Percentiles rank a stretch among this genome's conserved stretches.
phyloP scores from a whole-genome alignment of 2,113 vertebrate species.

The Xenopus laevis region DNA sequence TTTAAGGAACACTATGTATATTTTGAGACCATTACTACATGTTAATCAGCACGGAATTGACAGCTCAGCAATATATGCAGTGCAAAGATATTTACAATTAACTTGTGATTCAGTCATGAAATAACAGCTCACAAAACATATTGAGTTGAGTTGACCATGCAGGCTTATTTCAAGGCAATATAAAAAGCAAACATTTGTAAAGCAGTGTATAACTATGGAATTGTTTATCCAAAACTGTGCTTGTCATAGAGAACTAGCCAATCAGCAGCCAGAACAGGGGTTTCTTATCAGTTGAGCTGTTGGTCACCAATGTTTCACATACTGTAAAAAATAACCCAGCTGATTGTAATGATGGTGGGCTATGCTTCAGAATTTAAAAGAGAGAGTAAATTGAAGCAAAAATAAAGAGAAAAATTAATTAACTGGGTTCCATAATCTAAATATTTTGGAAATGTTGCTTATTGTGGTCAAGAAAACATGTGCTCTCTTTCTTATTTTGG shows the following conservation, averaged over 20 bases:
- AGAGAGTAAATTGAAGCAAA: too few species aligned
- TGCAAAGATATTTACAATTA: constrained; percentile 27
- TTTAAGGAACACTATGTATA: constrained; percentile 45
- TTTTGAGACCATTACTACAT: background rate
- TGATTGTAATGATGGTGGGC: constrained; percentile 31
- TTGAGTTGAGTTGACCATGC: too few species aligned
- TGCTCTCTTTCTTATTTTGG: too few species aligned
- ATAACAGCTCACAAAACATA: too few species aligned
- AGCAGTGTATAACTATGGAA: constrained; percentile 19
- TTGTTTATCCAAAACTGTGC: constrained; percentile 42
- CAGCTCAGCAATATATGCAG: constrained; percentile 54
- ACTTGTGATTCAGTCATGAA: too few species aligned
- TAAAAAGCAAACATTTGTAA: background rate
- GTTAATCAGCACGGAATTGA: constrained; percentile 56
- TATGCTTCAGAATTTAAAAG: too few species aligned
- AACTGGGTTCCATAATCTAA: too few species aligned
- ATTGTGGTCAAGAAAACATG: too few species aligned
- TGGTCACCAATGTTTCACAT: constrained; percentile 64
- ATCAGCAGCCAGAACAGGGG: constrained; percentile 45
- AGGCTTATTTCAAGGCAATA: too few species aligned
- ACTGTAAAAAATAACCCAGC: constrained; percentile 58
- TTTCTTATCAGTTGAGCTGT: constrained; percentile 64
- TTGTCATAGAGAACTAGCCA: constrained; percentile 37
- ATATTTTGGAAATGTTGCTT: too few species aligned
- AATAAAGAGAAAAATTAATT: too few species aligned